A percentile compares a stretch with the other conserved stretches of the same genome.
phyloP scores from a whole-genome alignment of 1,140 invertebrate species.

The roundworm (Caenorhabditis elegans) region WBcel235 BX284602.5:191001-191500 shows the following conservation, averaged over 20 bases:
- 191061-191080: too few species aligned
- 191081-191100: conserved; percentile 1
- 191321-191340: too few species aligned
- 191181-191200: conserved; percentile 6
- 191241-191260: conserved; percentile 11
- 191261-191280: not conserved
- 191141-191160: not conserved
- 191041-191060: too few species aligned
- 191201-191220: not conserved
- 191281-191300: not conserved
- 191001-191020: too few species aligned
- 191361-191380: not conserved
- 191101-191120: not conserved
- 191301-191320: too few species aligned
- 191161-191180: conserved; percentile 8
- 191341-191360: conserved; percentile 9
- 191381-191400: not conserved
- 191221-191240: conserved; percentile 3
- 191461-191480: not conserved
- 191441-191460: not conserved
- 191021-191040: too few species aligned
- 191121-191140: not conserved
- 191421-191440: not conserved
- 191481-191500: too few species aligned
- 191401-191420: not conserved